phyloP scores from a whole-genome alignment of 2,113 vertebrate species.

The Agapornis roseicollis region DNA sequence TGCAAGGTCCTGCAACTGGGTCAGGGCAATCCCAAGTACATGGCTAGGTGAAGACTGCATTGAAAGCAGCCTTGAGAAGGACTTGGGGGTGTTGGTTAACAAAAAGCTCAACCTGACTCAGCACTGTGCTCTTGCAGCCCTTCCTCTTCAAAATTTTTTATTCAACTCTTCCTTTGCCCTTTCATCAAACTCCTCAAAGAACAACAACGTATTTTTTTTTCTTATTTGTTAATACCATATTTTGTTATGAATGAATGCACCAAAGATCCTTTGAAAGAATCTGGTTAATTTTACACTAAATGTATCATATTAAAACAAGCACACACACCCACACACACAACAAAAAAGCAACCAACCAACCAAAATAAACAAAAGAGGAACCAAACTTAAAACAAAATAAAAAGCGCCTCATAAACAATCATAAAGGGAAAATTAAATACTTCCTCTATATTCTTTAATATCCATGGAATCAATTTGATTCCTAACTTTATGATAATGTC shows the following conservation, averaged over 20 bases:
- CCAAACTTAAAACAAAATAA: background rate
- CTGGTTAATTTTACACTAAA: background rate
- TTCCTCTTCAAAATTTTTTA: background rate
- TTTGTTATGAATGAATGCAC: background rate
- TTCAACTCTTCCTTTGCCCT: background rate
- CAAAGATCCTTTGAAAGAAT: background rate
- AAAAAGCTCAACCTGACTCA: background rate
- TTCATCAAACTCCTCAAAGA: background rate
- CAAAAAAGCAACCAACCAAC: too few species aligned
- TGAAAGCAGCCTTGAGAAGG: background rate
- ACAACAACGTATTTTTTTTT: background rate
- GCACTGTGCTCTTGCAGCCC: background rate
- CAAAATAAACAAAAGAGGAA: background rate
- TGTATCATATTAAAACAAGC: background rate
- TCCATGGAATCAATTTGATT: background rate
- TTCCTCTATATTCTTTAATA: background rate
- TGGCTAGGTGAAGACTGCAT: background rate
- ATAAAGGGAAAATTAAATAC: background rate
- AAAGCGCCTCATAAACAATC: background rate
- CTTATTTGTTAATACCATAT: background rate
- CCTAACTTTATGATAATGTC: background rate
- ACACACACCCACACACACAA: background rate
- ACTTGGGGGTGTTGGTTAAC: background rate
- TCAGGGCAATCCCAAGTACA: background rate
- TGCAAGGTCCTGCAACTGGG: background rate